Evolutionary conservation across 2,888 invertebrate species (phyloP).

Genomic region (Microdon myrmicae): DNA sequence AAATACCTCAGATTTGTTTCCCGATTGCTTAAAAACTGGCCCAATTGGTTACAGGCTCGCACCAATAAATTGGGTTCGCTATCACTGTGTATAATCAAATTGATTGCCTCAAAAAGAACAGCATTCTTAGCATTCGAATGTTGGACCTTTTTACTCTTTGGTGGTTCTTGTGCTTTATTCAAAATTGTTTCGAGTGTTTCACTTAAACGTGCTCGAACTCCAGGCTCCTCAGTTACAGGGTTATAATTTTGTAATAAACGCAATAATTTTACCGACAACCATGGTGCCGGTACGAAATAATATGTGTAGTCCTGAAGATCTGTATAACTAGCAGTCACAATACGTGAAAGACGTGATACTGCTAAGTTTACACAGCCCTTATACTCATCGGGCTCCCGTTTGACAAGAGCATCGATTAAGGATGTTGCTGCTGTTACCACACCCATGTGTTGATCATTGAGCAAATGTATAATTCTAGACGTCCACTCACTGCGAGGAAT

Average conservation of each 20-base stretch:
- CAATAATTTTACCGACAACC: slow-evolving; percentile 97
- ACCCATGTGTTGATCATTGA: slow-evolving; percentile 99
- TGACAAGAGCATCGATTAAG: slow-evolving; percentile 96
- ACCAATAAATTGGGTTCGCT: slow-evolving; percentile 96
- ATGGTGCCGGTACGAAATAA: slow-evolving; percentile 99
- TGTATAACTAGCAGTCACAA: slow-evolving; percentile 98
- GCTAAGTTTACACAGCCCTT: slow-evolving; percentile 98
- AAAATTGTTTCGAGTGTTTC: slow-evolving; percentile 98
- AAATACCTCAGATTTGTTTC: slow-evolving; percentile 98
- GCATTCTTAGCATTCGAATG: slow-evolving; percentile 99
- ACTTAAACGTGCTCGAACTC: slow-evolving; percentile 93
- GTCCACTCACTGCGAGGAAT: slow-evolving; percentile 99
- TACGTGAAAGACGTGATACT: slow-evolving; percentile 95
- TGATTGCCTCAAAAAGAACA: slow-evolving; percentile 99
- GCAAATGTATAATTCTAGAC: slow-evolving; percentile 95
- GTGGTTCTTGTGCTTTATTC: slow-evolving; percentile 99
- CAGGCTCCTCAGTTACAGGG: slow-evolving; percentile 95
- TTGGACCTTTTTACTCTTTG: slow-evolving; percentile 99
- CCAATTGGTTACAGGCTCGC: slow-evolving; percentile 97
- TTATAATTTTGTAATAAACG: slow-evolving; percentile 97
- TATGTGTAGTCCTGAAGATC: slow-evolving; percentile 99
- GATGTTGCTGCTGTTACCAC: slow-evolving; percentile 99
- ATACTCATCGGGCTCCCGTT: slow-evolving; percentile 98
- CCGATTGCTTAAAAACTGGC: slow-evolving; percentile 95
- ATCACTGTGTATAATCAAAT: slow-evolving; percentile 99